Percentiles rank a stretch among this genome's conserved stretches.
Conservation (phyloP, 2,797 vertebrate species). For the Cuniculus paca region DNA sequence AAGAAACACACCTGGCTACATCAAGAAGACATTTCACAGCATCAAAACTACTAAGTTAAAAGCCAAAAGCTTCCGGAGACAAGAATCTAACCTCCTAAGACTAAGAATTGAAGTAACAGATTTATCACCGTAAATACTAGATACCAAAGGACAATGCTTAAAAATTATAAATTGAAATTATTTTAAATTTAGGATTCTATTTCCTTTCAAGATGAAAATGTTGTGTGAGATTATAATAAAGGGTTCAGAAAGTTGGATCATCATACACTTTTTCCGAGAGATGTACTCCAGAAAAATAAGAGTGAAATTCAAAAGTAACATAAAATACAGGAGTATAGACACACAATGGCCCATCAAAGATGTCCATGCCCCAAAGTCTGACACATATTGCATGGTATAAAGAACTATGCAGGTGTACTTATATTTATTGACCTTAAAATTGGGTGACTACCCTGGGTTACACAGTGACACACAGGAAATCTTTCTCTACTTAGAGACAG, state of each 20-base stretch:
- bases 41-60: neutral
- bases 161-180: slow-evolving; percentile 25
- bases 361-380: neutral
- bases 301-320: neutral
- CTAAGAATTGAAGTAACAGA: slow-evolving; percentile 1
- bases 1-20: neutral
- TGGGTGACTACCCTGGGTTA: neutral
- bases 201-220: slow-evolving; percentile 29
- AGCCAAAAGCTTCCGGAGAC: neutral
- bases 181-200: slow-evolving; percentile 12
- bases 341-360: neutral
- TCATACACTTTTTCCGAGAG: neutral
- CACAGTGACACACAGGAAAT: neutral
- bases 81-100: neutral
- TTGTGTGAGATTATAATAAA: neutral
- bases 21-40: neutral
- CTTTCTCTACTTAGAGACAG: neutral
- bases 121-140: slow-evolving; percentile 6
- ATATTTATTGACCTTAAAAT: neutral
- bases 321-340: neutral
- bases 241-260: neutral
- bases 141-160: neutral
- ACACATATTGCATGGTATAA: neutral
- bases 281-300: neutral
- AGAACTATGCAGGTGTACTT: neutral